Evolutionary conservation across 2,797 vertebrate species (phyloP), one percentile per base, ranked within the genome.

Genomic region (Siniperca obscura): DNA sequence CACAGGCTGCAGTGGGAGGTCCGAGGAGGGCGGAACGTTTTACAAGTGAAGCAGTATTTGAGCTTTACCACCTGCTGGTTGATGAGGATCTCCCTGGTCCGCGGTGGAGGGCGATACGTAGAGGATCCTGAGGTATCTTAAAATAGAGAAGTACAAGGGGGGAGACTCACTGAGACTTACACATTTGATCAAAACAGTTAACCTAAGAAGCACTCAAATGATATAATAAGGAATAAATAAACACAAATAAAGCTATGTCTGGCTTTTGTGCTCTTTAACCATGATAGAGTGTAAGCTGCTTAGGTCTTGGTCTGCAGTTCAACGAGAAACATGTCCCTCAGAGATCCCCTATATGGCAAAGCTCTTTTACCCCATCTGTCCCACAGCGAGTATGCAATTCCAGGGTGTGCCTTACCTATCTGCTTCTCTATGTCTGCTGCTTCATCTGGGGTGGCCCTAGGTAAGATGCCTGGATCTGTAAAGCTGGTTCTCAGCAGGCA

Each of bases 31-130:
- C 98, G 96, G 91, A 99, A 98, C 96, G 98, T 99, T 92, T 98
- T 98, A 95, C 98, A 99, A 70, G 98, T 99, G 92, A 99, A 99
- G 95, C 98, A 99, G 94, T 98, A 99, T 92, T 99, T 99, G 79
- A 99, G 96, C 83, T 98, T 98, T 78, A 99, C 98, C 95, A 97
- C 95, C 78, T 98, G 96, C 86, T 97, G 96, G 70, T 99, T 99
- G 91, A 99, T 97, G 78, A 97, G 93, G 93, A 99, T 96, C 90
- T 99, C 98, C 94, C 96, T 97, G 6, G 98, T 99, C 64, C 98
- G 96, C 2, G 98, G 98, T 0, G 98, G 98, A 0, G 97, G 97
- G 3, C 97, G 97, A 89, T 98, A 98, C 0, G 96, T 96, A 11
- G 97, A 97, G 22, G 96, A 97, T 68, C 98, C 97, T 83, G 97